phyloP scores from a whole-genome alignment of 2,888 invertebrate genomes.

The Pedicia rivosa region DNA sequence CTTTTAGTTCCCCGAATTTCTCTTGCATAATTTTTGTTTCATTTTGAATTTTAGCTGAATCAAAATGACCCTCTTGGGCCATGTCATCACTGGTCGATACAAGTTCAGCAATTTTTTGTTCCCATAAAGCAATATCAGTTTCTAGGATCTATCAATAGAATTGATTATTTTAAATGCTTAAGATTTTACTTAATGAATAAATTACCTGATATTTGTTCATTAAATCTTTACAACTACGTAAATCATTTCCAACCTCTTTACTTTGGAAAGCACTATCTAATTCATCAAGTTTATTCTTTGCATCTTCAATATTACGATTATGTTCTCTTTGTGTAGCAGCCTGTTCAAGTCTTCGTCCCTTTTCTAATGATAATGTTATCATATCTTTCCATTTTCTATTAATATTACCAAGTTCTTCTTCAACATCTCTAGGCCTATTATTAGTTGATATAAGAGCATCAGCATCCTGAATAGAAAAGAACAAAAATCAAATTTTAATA shows the following conservation, averaged over 20 bases:
- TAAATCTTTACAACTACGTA: constrained; percentile 80
- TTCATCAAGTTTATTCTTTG: constrained; percentile 71
- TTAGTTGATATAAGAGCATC: constrained; percentile 54
- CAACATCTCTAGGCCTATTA: constrained; percentile 53
- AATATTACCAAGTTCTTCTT: constrained; percentile 45
- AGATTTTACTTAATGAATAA: too few relatives aligned
- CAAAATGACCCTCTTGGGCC: constrained; percentile 89
- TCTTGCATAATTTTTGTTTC: constrained; percentile 59
- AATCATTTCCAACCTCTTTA: constrained; percentile 72
- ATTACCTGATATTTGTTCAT: constrained; percentile 77
- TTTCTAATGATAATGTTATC: constrained; percentile 44
- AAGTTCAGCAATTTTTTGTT: constrained; percentile 62
- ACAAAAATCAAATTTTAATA: too few relatives aligned
- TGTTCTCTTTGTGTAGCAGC: constrained; percentile 71
- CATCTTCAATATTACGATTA: constrained; percentile 73
- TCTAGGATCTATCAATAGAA: too few relatives aligned
- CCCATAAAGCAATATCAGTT: constrained; percentile 71
- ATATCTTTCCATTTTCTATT: constrained; percentile 66
- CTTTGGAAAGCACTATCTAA: constrained; percentile 63
- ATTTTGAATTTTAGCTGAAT: constrained; percentile 68
- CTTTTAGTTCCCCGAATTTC: constrained; percentile 51
- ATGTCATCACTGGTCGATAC: constrained; percentile 73
- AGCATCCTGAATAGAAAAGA: too few relatives aligned
- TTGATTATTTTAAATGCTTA: too few relatives aligned
- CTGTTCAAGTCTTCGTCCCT: constrained; percentile 66